These are phyloP conservation scores for Ficedula albicollis DNA, from an alignment of 2,797 vertebrate genomes.

Conservation along the genomic window DNA sequence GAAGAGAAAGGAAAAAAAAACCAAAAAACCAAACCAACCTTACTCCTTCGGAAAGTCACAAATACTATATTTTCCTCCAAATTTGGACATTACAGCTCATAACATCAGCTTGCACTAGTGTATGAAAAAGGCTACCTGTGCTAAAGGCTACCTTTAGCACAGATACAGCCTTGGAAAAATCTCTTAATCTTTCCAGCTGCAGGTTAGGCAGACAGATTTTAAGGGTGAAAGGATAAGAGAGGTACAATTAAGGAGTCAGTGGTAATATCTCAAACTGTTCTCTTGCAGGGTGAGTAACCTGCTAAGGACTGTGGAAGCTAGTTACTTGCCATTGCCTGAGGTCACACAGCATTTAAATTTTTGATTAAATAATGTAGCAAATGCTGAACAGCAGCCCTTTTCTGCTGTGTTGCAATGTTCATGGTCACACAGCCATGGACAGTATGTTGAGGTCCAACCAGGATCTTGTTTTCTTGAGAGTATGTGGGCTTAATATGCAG, in stretches of 20 bases:
- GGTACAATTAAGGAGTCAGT: neutral
- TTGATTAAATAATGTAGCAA: neutral
- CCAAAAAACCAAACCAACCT: neutral
- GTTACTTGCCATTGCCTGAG: neutral
- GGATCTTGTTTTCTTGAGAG: neutral
- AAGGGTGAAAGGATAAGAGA: neutral
- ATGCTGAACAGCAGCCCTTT: neutral
- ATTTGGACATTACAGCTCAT: neutral
- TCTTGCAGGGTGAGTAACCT: neutral
- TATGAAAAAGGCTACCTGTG: neutral
- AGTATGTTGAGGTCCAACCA: neutral
- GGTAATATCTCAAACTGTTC: neutral
- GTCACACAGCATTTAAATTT: neutral
- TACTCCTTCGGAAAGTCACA: neutral
- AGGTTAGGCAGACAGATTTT: neutral
- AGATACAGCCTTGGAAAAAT: neutral
- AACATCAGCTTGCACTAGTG: neutral
- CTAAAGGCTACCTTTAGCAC: neutral
- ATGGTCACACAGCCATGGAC: neutral
- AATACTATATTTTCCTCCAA: neutral
- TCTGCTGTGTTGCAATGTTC: neutral
- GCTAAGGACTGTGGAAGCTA: neutral
- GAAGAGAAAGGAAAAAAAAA: neutral
- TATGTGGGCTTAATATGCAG: neutral
- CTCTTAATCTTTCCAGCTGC: neutral